Base-by-base conservation (phyloP, 1,140 invertebrate genomes). In the Zophobas atratus region DNA sequence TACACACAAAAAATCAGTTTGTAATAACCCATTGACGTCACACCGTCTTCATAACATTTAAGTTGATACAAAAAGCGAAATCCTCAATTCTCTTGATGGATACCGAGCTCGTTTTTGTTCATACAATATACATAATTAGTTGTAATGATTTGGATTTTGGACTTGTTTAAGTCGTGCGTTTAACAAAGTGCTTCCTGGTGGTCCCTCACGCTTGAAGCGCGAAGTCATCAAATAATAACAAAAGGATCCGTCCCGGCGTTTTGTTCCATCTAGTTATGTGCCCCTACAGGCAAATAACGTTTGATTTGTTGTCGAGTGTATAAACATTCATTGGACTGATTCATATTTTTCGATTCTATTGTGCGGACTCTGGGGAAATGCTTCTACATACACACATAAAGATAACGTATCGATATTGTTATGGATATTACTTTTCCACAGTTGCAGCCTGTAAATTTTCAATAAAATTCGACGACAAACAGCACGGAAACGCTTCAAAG, bases 381-480 rank as follows among this genome's bases (percentile, higher is more conserved):
- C 67, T 70, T 51, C 43, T 77, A 74, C 70, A 74, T 77, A 53
- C 49, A 57, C 60, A 73, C 70, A 77, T 77, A 77, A 77, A 77
- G 76, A 77, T 77, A 81, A 81, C 75, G 72, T 81, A 81, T 81
- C 80, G 80, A 81, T 81, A 81, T 81, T 81, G 77, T 81, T 81
- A 81, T 81, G 77, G 76, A 79, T 81, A 81, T 81, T 81, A 79
- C 80, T 81, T 78, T 81, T 81, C 80, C 53, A 74, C 80, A 81
- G 80, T 81, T 81, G 78, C 80, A 81, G 77, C 74, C 75, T 74
- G 80, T 81, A 80, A 79, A 81, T 81, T 81, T 81, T 79, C 77
- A 76, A 79, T 79, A 78, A 79, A 73, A 79, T 79, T n/a, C 72
- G 63, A 67, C 57, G 41, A 53, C 46, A 77, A 77, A 71, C 63